Evolutionary conservation across 37 sponge, comb jelly and placozoan species (phyloP).

Genomic region (Lycopodina hypogea): DNA sequence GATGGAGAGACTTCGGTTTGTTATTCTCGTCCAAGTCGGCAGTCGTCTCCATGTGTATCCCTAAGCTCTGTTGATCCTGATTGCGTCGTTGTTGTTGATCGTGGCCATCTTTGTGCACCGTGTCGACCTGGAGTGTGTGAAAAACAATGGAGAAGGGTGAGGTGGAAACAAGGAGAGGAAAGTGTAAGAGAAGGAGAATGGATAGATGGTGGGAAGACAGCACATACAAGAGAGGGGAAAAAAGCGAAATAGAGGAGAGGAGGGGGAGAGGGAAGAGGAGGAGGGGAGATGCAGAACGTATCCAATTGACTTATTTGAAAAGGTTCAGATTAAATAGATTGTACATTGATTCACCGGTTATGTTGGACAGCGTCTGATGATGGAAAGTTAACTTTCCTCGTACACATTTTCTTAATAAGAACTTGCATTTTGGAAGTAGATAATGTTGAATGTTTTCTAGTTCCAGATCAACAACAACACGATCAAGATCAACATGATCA

Average conservation of each 20-base stretch:
- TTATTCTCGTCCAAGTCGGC: slow-evolving; percentile 50
- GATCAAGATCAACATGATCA: background rate
- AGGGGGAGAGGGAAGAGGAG: background rate
- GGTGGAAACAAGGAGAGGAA: background rate
- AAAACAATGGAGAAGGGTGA: too few species aligned
- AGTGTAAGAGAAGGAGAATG: too few species aligned
- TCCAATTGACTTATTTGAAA: background rate
- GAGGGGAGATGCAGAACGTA: background rate
- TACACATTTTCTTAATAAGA: too few species aligned
- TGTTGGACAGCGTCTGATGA: background rate
- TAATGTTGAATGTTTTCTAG: too few species aligned
- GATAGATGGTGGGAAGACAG: too few species aligned
- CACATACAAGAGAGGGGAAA: too few species aligned
- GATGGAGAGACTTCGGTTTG: slow-evolving; percentile 30
- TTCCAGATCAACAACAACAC: too few species aligned
- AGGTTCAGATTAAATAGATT: background rate
- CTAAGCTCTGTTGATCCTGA: slow-evolving; percentile 34
- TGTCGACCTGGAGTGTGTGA: slow-evolving; percentile 25
- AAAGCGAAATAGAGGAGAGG: background rate
- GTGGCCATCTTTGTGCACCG: background rate
- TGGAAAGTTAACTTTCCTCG: too few species aligned
- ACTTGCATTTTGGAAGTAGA: too few species aligned
- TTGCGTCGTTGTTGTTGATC: background rate
- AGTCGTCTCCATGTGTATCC: slow-evolving; percentile 65
- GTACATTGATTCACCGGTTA: background rate